Evolutionary conservation across 2,797 vertebrate genomes (phyloP).

Genomic region (Coluber constrictor): DNA sequence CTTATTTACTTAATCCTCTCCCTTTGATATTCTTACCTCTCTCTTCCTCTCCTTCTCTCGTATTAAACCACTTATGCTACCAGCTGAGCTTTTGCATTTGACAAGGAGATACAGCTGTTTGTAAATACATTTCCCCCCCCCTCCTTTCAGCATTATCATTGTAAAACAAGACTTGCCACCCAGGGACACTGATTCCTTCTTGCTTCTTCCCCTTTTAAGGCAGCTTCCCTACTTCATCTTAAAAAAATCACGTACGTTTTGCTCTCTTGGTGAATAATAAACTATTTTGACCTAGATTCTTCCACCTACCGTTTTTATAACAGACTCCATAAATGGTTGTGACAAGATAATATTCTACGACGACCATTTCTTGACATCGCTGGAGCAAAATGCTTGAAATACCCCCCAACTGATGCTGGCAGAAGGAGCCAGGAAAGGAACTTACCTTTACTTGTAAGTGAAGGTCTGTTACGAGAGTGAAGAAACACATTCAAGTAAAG

Average conservation of each 20-base stretch:
- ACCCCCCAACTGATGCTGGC: slow-evolving; percentile 14
- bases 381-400: slow-evolving; percentile 44
- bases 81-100: background rate
- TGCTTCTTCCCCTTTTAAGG: fast-evolving
- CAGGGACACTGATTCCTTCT: background rate
- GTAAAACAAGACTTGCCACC: background rate
- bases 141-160: slow-evolving; percentile 8
- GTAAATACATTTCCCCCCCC: background rate
- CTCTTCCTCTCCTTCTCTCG: background rate
- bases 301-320: slow-evolving; percentile 1
- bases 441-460: slow-evolving; percentile 34
- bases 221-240: background rate
- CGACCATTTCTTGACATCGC: slow-evolving; percentile 39
- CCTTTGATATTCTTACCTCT: background rate
- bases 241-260: background rate
- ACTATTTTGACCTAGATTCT: slow-evolving; percentile 30
- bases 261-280: slow-evolving; percentile 37
- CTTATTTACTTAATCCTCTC: slow-evolving; percentile 39
- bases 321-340: slow-evolving; percentile 47
- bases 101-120: background rate
- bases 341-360: slow-evolving; percentile 57
- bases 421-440: slow-evolving; percentile 14
- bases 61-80: background rate
- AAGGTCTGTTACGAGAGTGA: slow-evolving; percentile 1
- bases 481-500: slow-evolving; percentile 7